A percentile compares a stretch with the other conserved stretches of the same genome.
Evolutionary conservation across 1,140 invertebrate genomes (phyloP).

Genomic region (Halictus rubicundus): DNA sequence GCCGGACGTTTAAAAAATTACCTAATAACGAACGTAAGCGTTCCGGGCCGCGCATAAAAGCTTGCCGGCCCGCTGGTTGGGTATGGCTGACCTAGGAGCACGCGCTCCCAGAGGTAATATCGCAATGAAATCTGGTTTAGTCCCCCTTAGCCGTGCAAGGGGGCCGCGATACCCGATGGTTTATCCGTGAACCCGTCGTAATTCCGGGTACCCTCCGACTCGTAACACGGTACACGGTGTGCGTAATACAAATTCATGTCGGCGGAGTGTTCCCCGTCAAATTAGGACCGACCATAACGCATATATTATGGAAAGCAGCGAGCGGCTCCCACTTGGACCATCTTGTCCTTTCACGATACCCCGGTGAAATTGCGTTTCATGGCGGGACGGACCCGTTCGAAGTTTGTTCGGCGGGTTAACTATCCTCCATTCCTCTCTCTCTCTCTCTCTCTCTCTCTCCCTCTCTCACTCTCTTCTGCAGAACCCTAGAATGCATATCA

Average conservation of each 20-base stretch:
- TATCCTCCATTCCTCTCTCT: not conserved
- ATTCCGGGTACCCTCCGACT: conserved; percentile 11
- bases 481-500: not conserved
- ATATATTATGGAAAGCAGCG: conserved; percentile 61
- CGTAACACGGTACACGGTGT: conserved; percentile 42
- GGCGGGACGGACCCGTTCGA: not conserved
- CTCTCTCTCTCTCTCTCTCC: too few species aligned
- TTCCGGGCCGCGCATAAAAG: too few species aligned
- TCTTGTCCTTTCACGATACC: conserved; percentile 3
- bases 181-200: conserved; percentile 35
- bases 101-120: conserved; percentile 35
- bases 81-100: not conserved
- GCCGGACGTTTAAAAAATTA: too few species aligned
- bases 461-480: too few species aligned
- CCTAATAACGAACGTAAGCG: too few species aligned
- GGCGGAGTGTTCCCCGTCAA: conserved; percentile 59
- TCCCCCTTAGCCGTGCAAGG: conserved; percentile 25
- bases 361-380: conserved; percentile 10
- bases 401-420: not conserved
- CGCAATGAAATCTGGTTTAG: conserved; percentile 58
- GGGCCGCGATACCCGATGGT: conserved; percentile 27
- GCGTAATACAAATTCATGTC: conserved; percentile 63
- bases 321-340: conserved; percentile 33
- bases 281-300: conserved; percentile 61
- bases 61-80: too few species aligned